Evolutionary conservation across 2,113 vertebrate species (phyloP), one percentile per base, ranked within the genome.

Genomic region (Larimichthys crocea): DNA sequence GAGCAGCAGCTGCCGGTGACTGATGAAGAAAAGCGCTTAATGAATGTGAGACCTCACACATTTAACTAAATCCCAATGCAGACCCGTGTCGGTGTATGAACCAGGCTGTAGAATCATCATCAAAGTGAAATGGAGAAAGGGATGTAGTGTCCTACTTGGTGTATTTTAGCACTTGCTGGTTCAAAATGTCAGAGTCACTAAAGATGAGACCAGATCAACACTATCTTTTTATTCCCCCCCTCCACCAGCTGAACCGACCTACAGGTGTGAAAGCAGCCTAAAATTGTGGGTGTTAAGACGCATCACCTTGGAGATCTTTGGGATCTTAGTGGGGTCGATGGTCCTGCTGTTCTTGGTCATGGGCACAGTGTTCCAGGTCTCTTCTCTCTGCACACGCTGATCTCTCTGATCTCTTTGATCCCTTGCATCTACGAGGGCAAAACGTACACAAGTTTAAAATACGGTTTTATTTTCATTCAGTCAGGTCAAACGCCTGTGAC

Each of bases 281-380:
- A 29, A 11, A 17, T 1, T 29, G 46, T 3, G 16, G 7, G 20
- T n/a, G n/a, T 29, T 7, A 31, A 62, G 48, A 42, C 17, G 29
- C 19, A 26, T 90, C 78, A 99, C 98, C 97, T 99, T 99, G 75
- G 98, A 98, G 94, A 99, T 99, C 94, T 99, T 99, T 92, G 97
- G 96, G 93, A 99, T 98, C 94, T 99, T 99, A 87, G 94, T 96
- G 84, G 98, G 98, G 94, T 99, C 98, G 72, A 99, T 96, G 77
- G 98, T 98, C 69, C 98, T 95, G 93, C 96, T 99, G 90, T 97
- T 99, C 93, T 99, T 99, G 20, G 96, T 96, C 91, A 97, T 96
- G 78, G 99, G 98, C 85, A 99, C 98, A 73, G 97, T 98, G 93
- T 97, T 99, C 98, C 98, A 99, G 53, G 97, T 98, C 92, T 99